Evolutionary conservation across 2,888 invertebrate species (phyloP), one percentile per base, ranked within the genome.

Genomic region (Altica lythri): DNA sequence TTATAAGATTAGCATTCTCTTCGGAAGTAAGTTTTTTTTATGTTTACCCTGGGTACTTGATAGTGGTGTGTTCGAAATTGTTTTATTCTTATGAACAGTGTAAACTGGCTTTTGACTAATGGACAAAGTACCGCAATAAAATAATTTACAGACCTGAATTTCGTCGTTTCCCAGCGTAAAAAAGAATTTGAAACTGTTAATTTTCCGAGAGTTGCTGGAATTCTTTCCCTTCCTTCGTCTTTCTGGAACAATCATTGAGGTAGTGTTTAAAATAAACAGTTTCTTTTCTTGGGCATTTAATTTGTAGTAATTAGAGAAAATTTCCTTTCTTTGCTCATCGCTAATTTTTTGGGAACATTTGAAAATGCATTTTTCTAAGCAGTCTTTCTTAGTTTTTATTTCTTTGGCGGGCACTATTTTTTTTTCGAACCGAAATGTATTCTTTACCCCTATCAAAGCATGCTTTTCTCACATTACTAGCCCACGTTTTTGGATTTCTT

Each of bases 31-130:
- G 10, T 12, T 9, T 51, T 57, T 57, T 17, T 32, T 1, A 19
- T 57, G 54, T 55, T 55, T 57, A 1, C 57, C 54, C 32, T 46
- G 38, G 5, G 14, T 16, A 38, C 37, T 34, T 2, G 14, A 1
- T 10, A 34, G 27, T 2, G 47, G 42, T 34, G 37, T 57, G 35
- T 54, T 51, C 25, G 17, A 16, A 19, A 8, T 17, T 14, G 43
- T 16, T 37, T 44, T 45, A 13, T 57, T 54, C 9, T 8, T 25
- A 45, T 54, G 49, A n/a, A 19, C 53, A 10, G 43, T 50, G 37
- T 57, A 53, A 19, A 57, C 42, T 25, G 53, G 49, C 4, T 38
- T 51, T 25, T 57, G 54, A 30, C 55, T 58, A 32, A 58, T 55
- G 9, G 17, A 17, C 17, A 58, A 43, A 3, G 55, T 58, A 12